Evolutionary conservation across 1,140 invertebrate species (phyloP).

Genomic region (Coenobita brevimanus): DNA sequence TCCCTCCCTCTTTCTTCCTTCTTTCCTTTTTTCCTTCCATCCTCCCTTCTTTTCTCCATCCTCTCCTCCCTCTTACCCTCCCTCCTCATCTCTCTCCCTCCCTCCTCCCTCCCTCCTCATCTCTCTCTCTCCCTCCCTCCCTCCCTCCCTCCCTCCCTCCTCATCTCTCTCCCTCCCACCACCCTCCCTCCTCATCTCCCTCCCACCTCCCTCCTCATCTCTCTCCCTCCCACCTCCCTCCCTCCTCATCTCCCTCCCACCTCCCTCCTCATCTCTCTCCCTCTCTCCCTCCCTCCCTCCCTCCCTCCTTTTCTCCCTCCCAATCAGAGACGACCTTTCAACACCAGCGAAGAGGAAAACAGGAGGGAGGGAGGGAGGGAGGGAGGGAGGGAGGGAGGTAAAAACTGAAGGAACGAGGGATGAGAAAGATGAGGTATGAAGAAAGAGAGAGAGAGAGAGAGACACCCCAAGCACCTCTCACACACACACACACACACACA

Average conservation of each 20-base stretch:
- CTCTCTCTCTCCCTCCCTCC: neutral
- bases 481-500: neutral
- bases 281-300: neutral
- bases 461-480: neutral
- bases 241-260: neutral
- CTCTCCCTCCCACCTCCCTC: neutral
- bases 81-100: neutral
- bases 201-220: neutral
- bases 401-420: neutral
- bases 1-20: neutral
- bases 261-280: neutral
- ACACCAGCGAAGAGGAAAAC: too few relatives aligned
- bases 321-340: too few relatives aligned
- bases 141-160: neutral
- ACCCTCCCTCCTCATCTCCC: neutral
- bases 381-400: neutral
- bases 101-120: neutral
- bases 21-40: neutral
- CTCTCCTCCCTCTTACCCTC: neutral
- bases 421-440: neutral
- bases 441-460: constrained; percentile 19
- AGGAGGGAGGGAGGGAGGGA: neutral
- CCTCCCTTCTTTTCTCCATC: neutral
- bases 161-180: neutral
- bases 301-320: neutral